Percentiles rank a stretch among this genome's conserved stretches.
These are phyloP conservation scores for Muntiacus reevesi DNA, from an alignment of 2,113 vertebrate species.

Conservation along the genomic window DNA sequence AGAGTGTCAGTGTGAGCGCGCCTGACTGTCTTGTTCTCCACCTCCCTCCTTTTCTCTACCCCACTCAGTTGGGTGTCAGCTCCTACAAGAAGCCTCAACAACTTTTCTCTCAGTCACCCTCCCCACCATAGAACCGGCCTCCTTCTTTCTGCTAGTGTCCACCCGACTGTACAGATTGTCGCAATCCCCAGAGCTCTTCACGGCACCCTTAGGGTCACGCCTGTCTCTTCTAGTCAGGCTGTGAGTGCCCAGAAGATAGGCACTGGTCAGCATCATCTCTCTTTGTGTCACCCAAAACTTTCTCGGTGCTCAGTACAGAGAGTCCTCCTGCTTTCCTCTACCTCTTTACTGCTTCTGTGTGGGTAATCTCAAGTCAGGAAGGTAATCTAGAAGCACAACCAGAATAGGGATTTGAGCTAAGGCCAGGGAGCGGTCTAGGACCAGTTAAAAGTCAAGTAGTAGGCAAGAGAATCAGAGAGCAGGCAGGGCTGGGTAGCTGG, in stretches of 20 bases:
- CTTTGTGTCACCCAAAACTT: background rate
- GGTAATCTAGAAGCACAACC: background rate
- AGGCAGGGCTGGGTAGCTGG: background rate
- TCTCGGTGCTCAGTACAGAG: background rate
- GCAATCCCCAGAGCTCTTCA: background rate
- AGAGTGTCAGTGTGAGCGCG: background rate
- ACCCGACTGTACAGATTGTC: accelerated
- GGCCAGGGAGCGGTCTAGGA: background rate
- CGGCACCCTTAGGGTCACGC: background rate
- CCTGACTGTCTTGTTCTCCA: background rate
- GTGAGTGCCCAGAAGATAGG: background rate
- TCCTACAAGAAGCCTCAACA: background rate
- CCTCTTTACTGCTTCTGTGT: background rate
- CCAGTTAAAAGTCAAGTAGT: background rate
- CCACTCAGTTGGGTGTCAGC: background rate
- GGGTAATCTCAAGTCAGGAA: background rate
- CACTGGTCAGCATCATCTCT: background rate
- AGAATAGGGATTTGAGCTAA: background rate
- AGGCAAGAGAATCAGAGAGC: background rate
- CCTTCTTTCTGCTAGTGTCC: background rate
- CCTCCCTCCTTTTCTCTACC: background rate
- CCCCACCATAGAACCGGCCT: background rate
- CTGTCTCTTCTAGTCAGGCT: background rate
- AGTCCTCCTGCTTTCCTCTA: background rate
- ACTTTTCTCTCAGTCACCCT: background rate